These are phyloP conservation scores for Ceriagrion tenellum DNA, from an alignment of 2,888 invertebrate genomes.

Conservation along the genomic window DNA sequence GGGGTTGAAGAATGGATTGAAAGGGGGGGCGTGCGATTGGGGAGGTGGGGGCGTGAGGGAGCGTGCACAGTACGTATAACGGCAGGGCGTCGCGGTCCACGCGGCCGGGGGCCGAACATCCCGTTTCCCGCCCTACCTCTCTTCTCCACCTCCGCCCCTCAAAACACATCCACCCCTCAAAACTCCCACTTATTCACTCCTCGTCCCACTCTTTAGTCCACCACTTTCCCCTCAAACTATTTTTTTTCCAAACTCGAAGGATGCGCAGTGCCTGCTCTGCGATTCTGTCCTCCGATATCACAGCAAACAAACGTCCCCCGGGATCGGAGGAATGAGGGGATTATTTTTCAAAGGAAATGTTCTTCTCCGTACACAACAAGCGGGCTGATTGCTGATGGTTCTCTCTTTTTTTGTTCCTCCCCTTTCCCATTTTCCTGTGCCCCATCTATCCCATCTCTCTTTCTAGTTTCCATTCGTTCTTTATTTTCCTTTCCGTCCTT, in stretches of 20 bases:
- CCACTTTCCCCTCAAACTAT: too few relatives aligned
- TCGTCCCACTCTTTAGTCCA: too few relatives aligned
- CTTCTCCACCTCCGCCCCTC: background rate
- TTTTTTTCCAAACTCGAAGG: background rate
- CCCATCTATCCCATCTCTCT: background rate
- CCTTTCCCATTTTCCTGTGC: background rate
- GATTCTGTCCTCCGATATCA: background rate
- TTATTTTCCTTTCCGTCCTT: background rate
- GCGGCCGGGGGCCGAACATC: background rate
- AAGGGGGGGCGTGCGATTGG: background rate
- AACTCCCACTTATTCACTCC: too few relatives aligned
- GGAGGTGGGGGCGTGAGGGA: background rate
- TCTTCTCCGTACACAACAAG: background rate
- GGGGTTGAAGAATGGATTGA: background rate
- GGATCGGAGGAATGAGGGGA: background rate
- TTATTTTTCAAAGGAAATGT: conserved; percentile 31
- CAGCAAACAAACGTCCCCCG: background rate
- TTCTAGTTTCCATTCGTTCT: background rate
- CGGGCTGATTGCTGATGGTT: background rate
- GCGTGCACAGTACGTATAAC: background rate
- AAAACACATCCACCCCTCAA: too few relatives aligned
- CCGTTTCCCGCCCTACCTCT: background rate
- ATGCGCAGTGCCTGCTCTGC: conserved; percentile 10
- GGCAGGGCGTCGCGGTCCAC: background rate
- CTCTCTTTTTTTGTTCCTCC: background rate